Percentiles rank a stretch among this genome's conserved stretches.
Conservation (phyloP, 2,113 vertebrate species). For the Tragelaphus scriptus region DNA sequence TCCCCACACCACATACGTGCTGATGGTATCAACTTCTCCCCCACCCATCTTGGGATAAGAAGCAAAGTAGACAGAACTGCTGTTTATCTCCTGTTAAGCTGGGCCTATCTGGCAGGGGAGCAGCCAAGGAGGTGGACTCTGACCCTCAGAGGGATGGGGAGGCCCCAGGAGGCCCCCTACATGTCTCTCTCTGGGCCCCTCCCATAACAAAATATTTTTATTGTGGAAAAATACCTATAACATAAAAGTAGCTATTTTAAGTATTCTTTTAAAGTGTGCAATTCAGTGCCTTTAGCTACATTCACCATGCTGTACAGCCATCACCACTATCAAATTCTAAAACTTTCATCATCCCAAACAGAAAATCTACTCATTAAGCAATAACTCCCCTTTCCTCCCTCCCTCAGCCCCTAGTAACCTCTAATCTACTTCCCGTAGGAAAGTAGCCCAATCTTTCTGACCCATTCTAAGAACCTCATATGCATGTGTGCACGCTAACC, state of each 20-base stretch:
- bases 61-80: background rate
- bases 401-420: background rate
- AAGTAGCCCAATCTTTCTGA: background rate
- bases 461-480: background rate
- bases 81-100: background rate
- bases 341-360: background rate
- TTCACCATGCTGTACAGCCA: fast-evolving
- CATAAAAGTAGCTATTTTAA: background rate
- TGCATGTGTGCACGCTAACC: background rate
- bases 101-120: background rate
- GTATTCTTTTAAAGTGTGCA: background rate
- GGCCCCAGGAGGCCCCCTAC: background rate
- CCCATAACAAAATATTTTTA: background rate
- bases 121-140: background rate
- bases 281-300: too few species aligned
- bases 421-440: background rate
- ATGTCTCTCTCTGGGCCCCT: background rate
- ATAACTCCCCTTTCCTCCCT: fast-evolving
- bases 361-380: background rate
- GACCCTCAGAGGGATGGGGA: background rate
- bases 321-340: background rate
- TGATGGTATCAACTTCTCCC: fast-evolving
- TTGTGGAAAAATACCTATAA: background rate
- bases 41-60: background rate
- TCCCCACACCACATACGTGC: background rate